These are phyloP conservation scores for Nezara viridula DNA, from an alignment of 2,888 invertebrate species.

Conservation along the genomic window DNA sequence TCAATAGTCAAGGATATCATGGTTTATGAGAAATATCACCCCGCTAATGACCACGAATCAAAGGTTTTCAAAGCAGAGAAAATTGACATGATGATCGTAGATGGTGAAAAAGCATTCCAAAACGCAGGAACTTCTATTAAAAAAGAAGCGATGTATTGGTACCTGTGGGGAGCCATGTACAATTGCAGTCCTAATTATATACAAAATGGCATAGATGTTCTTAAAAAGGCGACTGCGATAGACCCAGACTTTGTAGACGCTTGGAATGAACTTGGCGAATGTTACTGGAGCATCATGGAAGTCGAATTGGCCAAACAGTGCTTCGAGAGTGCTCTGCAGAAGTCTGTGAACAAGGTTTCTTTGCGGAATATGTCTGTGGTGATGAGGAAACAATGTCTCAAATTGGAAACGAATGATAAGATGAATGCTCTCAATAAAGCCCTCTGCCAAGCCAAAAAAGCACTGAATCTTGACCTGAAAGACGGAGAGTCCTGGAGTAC, in stretches of 20 bases:
- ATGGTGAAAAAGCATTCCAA: neutral
- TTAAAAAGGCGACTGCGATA: conserved; percentile 87
- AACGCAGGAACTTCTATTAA: neutral
- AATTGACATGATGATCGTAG: neutral
- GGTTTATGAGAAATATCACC: neutral
- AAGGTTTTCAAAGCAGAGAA: neutral
- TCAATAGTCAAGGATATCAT: neutral
- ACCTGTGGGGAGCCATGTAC: conserved; percentile 80
- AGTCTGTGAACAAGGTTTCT: conserved; percentile 82
- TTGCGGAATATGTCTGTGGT: conserved; percentile 87
- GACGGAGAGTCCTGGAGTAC: conserved; percentile 89
- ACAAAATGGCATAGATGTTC: conserved; percentile 79
- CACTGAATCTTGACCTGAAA: conserved; percentile 80
- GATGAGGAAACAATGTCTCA: conserved; percentile 76
- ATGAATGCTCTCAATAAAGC: conserved; percentile 75
- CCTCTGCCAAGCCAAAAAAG: conserved; percentile 84
- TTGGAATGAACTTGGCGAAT: conserved; percentile 92
- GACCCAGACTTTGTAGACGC: conserved; percentile 85
- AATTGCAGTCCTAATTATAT: conserved; percentile 80
- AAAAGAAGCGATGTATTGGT: conserved; percentile 74
- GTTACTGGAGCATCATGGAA: conserved; percentile 89
- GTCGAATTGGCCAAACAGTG: conserved; percentile 85
- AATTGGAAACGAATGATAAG: conserved; percentile 72
- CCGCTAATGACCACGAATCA: neutral
- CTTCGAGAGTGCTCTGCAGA: conserved; percentile 82